Percentiles rank a stretch among this genome's conserved stretches.
These are phyloP conservation scores for Anarhynchus alexandrinus DNA, from an alignment of 2,113 vertebrate genomes.

Conservation along the genomic window DNA sequence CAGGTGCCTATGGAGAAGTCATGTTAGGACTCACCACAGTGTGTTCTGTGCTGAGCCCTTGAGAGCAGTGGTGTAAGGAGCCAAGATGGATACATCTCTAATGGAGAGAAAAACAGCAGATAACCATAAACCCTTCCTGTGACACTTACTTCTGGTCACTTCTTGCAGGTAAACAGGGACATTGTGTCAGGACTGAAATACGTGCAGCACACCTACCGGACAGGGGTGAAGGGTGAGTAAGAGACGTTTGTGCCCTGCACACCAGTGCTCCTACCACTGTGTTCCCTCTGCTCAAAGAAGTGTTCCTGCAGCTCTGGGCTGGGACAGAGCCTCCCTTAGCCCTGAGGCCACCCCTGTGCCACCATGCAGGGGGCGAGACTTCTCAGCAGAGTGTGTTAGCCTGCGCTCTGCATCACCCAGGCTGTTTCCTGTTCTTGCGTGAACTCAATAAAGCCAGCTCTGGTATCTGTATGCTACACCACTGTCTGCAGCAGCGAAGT, in stretches of 20 bases:
- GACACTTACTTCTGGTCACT: background rate
- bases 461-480: background rate
- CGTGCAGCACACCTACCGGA: slow-evolving; percentile 77
- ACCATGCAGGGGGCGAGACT: background rate
- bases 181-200: slow-evolving; percentile 83
- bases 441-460: background rate
- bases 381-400: background rate
- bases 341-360: accelerated
- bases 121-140: background rate
- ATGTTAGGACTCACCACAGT: background rate
- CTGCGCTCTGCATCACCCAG: background rate
- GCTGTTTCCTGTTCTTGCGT: background rate
- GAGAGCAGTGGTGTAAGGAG: background rate
- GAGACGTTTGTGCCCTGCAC: background rate
- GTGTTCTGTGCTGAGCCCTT: background rate
- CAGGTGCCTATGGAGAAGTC: background rate
- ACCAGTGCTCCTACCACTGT: background rate
- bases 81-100: background rate
- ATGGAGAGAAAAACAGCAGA: background rate
- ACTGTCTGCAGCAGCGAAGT: background rate
- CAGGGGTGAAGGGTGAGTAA: slow-evolving; percentile 79
- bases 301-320: background rate
- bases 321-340: background rate
- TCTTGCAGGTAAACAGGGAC: slow-evolving; percentile 77
- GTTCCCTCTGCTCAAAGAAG: background rate